Evolutionary conservation across 35 echinoderm and acorn worm species (phyloP), one percentile per base, ranked within the genome.

Genomic region (Apostichopus parvimensis): DNA sequence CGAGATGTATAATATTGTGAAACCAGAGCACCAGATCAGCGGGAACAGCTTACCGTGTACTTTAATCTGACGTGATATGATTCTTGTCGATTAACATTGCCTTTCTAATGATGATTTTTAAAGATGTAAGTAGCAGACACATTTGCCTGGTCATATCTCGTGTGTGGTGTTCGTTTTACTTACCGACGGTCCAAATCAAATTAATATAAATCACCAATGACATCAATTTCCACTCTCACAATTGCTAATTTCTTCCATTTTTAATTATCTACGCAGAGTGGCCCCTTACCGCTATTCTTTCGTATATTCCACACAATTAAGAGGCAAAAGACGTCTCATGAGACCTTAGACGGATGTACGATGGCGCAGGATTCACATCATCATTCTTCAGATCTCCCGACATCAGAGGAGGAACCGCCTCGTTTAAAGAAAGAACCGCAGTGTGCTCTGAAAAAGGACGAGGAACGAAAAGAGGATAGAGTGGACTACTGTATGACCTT

Each of bases 241-340:
- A 8, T 54, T 15, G 54, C 23, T 84, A 59, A 10, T 60, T 84
- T 56, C 56, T 83, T 15, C 57, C 15, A 57, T n/a, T 82, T 84
- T 59, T 9, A 20, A 53, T 82, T 82, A 84, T 23, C 15, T 21
- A 75, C 71, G 2, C 71, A 84, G 81, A 84, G 54, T 59, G 81
- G 81, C 18, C 81, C 81, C 5, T 10, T 84, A 58, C 81, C 81
- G n/a, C 81, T 84, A 4, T 13, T 84, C 9, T 84, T 84, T 84
- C 81, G 81, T 20, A 15, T 84, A 20, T 84, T 84, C 15, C 81
- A 59, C 20, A 18, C 57, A 59, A 60, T 5, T 18, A 60, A 20
- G 6, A 84, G 53, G n/a, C 81, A 59, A 58, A 56, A 84, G 18
- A 84, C 71, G 7, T 61, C 12, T 9, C 58, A 61, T 61, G 58